Conservation (phyloP, 2,888 invertebrate species). For the Dynastes maya region DNA sequence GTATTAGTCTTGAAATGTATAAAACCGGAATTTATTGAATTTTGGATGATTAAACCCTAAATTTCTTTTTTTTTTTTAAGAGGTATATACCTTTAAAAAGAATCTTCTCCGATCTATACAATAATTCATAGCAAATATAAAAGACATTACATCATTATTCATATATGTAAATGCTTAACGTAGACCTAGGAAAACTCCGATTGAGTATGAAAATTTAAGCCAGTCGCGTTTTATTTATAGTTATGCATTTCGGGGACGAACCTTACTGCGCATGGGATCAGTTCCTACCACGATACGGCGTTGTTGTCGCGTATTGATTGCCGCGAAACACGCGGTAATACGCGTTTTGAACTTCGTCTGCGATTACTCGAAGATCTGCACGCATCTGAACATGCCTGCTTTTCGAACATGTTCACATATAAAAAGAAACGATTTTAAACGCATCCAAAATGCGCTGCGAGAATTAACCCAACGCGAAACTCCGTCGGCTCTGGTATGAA, state of each 20-base stretch:
- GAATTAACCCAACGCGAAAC: not conserved
- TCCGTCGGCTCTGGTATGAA: constrained; percentile 12
- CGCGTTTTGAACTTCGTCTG: not conserved
- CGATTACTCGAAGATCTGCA: constrained; percentile 14
- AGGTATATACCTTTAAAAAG: too few relatives aligned
- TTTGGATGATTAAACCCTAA: too few relatives aligned
- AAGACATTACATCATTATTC: too few relatives aligned
- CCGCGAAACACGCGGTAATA: constrained; percentile 19
- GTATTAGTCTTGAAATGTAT: too few relatives aligned
- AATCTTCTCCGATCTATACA: too few relatives aligned
- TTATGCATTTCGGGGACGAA: constrained; percentile 22
- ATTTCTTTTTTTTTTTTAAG: not conserved
- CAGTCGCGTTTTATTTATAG: constrained; percentile 23
- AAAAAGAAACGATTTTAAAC: not conserved
- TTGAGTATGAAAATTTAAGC: not conserved
- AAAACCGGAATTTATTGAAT: too few relatives aligned
- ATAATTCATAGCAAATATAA: too few relatives aligned
- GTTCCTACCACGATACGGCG: constrained; percentile 5
- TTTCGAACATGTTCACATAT: not conserved
- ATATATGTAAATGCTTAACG: too few relatives aligned
- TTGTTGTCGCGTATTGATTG: constrained; percentile 30
- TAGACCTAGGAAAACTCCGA: not conserved
- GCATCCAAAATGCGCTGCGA: not conserved
- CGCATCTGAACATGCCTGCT: not conserved
- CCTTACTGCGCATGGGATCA: constrained; percentile 29